Conservation (phyloP, 2,888 invertebrate genomes). For the Deroplatys truncata region DNA sequence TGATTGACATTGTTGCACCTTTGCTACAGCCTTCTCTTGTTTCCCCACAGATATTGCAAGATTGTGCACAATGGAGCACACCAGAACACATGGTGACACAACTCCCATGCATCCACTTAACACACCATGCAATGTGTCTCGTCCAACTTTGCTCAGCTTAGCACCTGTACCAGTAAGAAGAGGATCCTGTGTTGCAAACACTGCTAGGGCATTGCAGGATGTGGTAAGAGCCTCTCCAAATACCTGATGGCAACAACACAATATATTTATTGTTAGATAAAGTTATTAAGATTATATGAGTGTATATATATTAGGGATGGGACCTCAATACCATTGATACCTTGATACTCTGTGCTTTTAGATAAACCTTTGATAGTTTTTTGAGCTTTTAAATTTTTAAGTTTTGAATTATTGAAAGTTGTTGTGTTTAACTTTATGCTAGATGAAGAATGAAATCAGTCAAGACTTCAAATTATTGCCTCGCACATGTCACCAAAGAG, state of each 20-base stretch:
- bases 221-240: constrained; percentile 41
- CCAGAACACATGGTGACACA: constrained; percentile 40
- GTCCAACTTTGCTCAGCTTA: constrained; percentile 35
- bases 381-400: no score
- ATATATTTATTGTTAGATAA: neutral
- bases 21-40: constrained; percentile 5
- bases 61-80: constrained; percentile 39
- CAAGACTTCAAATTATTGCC: no score
- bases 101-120: constrained; percentile 42
- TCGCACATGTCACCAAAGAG: no score
- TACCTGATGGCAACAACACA: constrained; percentile 27
- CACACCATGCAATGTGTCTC: constrained; percentile 38
- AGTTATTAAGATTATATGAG: neutral
- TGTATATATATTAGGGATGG: no score
- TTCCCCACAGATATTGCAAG: neutral
- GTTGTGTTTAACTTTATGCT: no score
- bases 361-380: no score
- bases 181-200: constrained; percentile 39
- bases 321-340: no score
- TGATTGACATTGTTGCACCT: constrained; percentile 28
- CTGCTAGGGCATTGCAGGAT: constrained; percentile 38
- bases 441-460: no score
- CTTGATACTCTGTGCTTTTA: no score
- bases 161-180: constrained; percentile 40
- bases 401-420: no score